These are phyloP conservation scores for Paradisaea rubra DNA, from an alignment of 2,113 vertebrate species.

Conservation along the genomic window DNA sequence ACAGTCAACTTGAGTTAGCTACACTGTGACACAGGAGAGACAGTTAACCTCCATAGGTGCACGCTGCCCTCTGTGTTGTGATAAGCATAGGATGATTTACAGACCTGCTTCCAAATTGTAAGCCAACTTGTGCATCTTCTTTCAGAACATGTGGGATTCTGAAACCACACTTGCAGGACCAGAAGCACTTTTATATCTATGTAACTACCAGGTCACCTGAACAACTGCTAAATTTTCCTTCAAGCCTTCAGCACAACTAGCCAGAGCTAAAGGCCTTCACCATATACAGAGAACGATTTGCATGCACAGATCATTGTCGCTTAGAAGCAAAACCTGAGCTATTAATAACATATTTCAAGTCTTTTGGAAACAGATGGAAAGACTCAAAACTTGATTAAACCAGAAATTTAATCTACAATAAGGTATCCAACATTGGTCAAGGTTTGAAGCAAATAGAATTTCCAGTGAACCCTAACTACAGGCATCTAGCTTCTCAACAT, in stretches of 20 bases:
- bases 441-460: neutral
- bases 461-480: neutral
- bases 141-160: neutral
- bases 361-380: rapidly evolving
- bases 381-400: neutral
- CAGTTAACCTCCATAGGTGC: neutral
- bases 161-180: neutral
- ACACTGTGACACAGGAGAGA: rapidly evolving
- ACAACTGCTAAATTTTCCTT: neutral
- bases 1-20: neutral
- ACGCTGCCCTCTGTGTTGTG: neutral
- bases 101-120: neutral
- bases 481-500: neutral
- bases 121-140: neutral
- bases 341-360: neutral
- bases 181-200: neutral
- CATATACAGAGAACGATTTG: neutral
- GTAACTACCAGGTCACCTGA: neutral
- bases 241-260: neutral
- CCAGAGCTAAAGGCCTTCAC: neutral
- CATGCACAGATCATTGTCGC: neutral
- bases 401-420: neutral
- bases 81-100: neutral
- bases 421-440: neutral
- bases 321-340: neutral